Evolutionary conservation across 2,888 invertebrate species (phyloP), one percentile per base, ranked within the genome.

Genomic region (Byasa hedistus): DNA sequence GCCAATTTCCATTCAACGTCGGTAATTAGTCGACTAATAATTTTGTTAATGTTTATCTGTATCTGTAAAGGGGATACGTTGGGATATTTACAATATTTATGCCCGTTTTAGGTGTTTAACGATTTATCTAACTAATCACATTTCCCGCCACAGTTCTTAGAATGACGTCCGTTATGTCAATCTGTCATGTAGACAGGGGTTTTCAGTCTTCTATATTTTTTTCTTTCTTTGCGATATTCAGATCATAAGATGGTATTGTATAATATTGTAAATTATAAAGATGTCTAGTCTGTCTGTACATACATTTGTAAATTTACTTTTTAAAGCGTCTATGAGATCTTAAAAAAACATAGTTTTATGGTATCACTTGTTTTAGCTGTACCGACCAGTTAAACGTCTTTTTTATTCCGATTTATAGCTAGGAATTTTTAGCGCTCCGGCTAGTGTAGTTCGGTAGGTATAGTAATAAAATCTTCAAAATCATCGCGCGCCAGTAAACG

Each of bases 61-160:
- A 64, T 64, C 61, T 64, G 59, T 68, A 64, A 39, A 61, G 60
- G 44, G 61, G 60, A 61, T 64, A 64, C 64, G 24, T 66, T 32
- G 57, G 56, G 57, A 68, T 61, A 57, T 60, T 24, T 61, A 64
- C 39, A 55, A 64, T 36, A 10, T 24, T 24, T 17, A 61, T 54
- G 12, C 39, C 57, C 54, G 54, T 39, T 15, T 39, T 59, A 36
- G 63, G n/a, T 65, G 52, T 12, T 61, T 58, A 24, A 5, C 52
- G 36, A 22, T 24, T 19, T 48, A 21, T 32, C 27, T 57, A 52
- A 19, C 7, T 56, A 61, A 65, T 60, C 57, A 65, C 57, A 61
- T 27, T 57, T 57, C n/a, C 19, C 44, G 62, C 62, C 63, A 63
- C 22, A 23, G 67, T 36, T 60, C n/a, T 67, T 60, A 27, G 17